Conservation (phyloP, 2,113 vertebrate genomes). For the Picathartes gymnocephalus region DNA sequence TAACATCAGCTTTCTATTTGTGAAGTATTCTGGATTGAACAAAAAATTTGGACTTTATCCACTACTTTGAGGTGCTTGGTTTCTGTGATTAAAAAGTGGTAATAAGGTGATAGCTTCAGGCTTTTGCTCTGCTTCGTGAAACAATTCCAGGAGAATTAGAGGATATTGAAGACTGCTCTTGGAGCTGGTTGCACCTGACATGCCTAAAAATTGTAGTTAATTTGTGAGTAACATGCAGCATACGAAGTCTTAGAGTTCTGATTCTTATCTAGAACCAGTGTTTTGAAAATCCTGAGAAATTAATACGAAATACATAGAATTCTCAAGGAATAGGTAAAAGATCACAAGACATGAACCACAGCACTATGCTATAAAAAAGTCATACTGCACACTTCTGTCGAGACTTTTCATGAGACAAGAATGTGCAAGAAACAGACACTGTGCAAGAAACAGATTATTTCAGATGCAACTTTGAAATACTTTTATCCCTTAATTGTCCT, state of each 20-base stretch:
- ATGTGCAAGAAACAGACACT: not conserved
- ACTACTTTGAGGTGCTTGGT: not conserved
- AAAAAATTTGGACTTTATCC: not conserved
- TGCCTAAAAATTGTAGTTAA: not conserved
- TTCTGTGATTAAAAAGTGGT: not conserved
- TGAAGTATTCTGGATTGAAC: not conserved
- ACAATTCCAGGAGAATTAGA: not conserved
- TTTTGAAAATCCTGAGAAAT: not conserved
- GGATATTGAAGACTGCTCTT: not conserved
- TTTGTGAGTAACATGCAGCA: not conserved
- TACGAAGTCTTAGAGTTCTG: not conserved
- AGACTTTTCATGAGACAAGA: not conserved
- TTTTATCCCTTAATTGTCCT: not conserved
- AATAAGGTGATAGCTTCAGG: not conserved
- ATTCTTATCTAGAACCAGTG: not conserved
- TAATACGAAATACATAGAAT: not conserved
- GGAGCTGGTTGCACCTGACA: not conserved
- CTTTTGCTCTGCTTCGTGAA: not conserved
- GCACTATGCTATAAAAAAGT: not conserved
- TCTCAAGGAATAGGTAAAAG: not conserved
- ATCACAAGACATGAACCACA: not conserved
- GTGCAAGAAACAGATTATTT: not conserved
- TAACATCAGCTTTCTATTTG: rapidly evolving
- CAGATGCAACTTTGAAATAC: not conserved
- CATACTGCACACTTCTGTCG: not conserved